phyloP scores from a whole-genome alignment of 2,113 vertebrate species.

The Dascyllus trimaculatus region DNA sequence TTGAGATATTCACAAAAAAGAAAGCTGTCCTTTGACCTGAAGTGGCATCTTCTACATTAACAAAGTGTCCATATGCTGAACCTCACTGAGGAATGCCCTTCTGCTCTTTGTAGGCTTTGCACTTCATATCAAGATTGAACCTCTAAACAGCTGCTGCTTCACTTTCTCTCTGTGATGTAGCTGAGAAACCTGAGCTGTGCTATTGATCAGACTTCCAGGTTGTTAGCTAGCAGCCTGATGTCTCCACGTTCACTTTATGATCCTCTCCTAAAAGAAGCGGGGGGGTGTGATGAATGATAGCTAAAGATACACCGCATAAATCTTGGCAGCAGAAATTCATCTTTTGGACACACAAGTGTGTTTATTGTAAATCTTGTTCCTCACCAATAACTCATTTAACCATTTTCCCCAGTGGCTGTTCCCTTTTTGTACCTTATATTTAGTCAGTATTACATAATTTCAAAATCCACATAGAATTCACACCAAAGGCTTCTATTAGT shows the following conservation, averaged over 20 bases:
- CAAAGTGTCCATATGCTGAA: slow-evolving; percentile 48
- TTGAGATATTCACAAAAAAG: not conserved
- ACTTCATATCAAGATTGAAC: slow-evolving; percentile 53
- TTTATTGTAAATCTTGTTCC: slow-evolving; percentile 38
- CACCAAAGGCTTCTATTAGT: slow-evolving; percentile 15
- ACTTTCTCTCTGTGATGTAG: slow-evolving; percentile 67
- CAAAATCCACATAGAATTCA: slow-evolving; percentile 3
- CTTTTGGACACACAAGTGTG: slow-evolving; percentile 18
- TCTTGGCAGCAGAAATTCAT: slow-evolving; percentile 50
- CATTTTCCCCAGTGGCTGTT: slow-evolving; percentile 1
- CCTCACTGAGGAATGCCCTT: slow-evolving; percentile 29
- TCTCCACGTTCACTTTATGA: slow-evolving; percentile 71
- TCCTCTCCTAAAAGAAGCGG: slow-evolving; percentile 59
- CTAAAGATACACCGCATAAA: slow-evolving; percentile 45
- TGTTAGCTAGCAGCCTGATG: slow-evolving; percentile 77
- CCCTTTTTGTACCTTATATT: slow-evolving; percentile 34
- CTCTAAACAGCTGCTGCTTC: slow-evolving; percentile 76
- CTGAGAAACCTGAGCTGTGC: slow-evolving; percentile 74
- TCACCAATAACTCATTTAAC: slow-evolving; percentile 14
- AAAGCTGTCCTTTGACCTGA: not conserved
- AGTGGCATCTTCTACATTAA: slow-evolving; percentile 29
- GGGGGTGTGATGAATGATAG: slow-evolving; percentile 63
- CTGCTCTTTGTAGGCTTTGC: slow-evolving; percentile 44
- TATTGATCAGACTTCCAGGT: slow-evolving; percentile 79
- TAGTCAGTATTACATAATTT: slow-evolving; percentile 25